These are phyloP conservation scores for Sesia bembeciformis DNA, from an alignment of 2,888 invertebrate species.

Conservation along the genomic window DNA sequence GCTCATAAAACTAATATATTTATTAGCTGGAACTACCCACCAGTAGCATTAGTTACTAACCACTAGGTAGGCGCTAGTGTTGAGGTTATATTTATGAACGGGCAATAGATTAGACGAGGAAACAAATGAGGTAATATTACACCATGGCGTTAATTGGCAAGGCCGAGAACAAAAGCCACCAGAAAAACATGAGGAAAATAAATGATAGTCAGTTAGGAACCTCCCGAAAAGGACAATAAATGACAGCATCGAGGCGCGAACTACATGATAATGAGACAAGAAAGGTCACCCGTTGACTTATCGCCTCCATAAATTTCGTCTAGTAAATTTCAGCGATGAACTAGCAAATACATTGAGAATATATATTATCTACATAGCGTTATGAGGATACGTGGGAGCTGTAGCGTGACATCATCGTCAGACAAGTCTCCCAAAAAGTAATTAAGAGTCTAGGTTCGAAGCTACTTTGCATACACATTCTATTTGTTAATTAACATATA, in stretches of 20 bases:
- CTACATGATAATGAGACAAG: constrained; percentile 28
- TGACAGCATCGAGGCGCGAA: constrained; percentile 21
- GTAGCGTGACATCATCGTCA: no score
- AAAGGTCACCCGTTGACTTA: constrained; percentile 30
- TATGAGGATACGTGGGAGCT: no score
- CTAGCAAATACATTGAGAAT: background rate
- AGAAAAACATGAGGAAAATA: constrained; percentile 26
- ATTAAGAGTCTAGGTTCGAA: no score
- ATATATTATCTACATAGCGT: no score
- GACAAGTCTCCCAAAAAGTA: no score
- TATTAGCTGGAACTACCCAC: background rate
- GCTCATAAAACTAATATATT: background rate
- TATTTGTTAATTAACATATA: no score
- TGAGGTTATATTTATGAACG: background rate
- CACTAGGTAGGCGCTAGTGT: no score
- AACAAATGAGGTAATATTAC: background rate
- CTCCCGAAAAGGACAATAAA: constrained; percentile 20
- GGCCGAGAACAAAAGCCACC: constrained; percentile 5
- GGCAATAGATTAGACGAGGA: background rate
- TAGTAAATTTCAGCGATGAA: background rate
- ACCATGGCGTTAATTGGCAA: background rate
- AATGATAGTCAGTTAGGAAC: constrained; percentile 14
- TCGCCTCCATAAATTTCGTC: constrained; percentile 22
- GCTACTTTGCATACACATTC: no score
- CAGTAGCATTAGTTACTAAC: no score